Percentiles rank a stretch among this genome's conserved stretches.
phyloP scores from a whole-genome alignment of 1,140 invertebrate species.

The Aporrectodea caliginosa region DNA sequence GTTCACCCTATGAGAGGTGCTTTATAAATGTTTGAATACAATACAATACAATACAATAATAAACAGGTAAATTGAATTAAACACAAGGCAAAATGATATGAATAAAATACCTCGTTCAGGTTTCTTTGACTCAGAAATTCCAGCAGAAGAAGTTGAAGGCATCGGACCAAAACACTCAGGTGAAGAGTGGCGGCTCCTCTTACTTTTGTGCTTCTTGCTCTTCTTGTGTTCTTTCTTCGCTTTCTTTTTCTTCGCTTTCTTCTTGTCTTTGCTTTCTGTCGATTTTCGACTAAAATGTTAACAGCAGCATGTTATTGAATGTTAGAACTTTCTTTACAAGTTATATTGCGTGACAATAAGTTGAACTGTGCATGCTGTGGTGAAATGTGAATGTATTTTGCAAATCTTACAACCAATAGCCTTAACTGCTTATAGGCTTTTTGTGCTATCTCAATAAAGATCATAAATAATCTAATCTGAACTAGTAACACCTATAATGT shows the following conservation, averaged over 20 bases:
- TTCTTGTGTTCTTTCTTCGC: background rate
- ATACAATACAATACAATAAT: background rate
- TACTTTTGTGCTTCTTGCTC: no score
- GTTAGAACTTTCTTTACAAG: no score
- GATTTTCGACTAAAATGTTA: background rate
- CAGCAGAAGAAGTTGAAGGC: background rate
- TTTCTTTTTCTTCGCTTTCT: background rate
- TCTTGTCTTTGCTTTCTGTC: constrained; percentile 1
- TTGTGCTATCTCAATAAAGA: no score
- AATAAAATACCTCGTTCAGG: background rate
- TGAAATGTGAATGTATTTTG: no score
- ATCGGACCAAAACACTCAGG: background rate
- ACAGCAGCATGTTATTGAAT: background rate
- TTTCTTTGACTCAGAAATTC: background rate
- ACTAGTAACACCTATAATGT: no score
- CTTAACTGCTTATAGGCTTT: no score
- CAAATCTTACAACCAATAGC: no score
- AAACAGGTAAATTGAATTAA: background rate
- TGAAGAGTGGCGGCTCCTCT: background rate
- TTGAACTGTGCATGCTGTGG: no score
- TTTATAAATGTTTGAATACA: no score
- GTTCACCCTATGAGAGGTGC: no score
- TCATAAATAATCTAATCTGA: no score
- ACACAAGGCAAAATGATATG: background rate
- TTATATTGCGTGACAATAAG: no score